Conservation (phyloP, 2,113 vertebrate genomes). For the Nicator chloris region DNA sequence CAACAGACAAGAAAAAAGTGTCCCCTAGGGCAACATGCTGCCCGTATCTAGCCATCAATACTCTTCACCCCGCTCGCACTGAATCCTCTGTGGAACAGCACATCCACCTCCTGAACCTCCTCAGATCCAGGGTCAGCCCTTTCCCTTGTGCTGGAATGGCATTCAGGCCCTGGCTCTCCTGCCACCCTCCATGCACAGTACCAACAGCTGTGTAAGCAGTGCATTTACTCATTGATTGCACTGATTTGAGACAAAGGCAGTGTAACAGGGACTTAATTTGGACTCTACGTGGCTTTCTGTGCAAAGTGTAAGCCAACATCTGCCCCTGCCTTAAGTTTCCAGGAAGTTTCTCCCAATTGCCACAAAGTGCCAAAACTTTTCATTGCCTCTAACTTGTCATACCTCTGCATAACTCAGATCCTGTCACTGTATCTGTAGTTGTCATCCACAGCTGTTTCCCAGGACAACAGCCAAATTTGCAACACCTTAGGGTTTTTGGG, state of each 20-base stretch:
- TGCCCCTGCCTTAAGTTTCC: not conserved
- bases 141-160: not conserved
- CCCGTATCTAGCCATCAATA: conserved; percentile 23
- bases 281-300: not conserved
- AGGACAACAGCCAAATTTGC: not conserved
- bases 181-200: not conserved
- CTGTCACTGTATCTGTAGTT: not conserved
- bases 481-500: not conserved
- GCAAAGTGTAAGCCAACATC: not conserved
- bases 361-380: not conserved
- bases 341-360: not conserved
- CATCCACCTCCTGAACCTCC: not conserved
- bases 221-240: not conserved
- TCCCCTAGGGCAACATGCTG: not conserved
- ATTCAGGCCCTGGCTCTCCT: not conserved
- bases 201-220: not conserved
- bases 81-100: not conserved
- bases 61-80: not conserved
- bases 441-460: not conserved
- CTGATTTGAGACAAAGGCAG: not conserved
- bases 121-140: not conserved
- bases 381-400: not conserved
- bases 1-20: conserved; percentile 21
- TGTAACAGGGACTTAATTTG: not conserved
- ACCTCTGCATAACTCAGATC: not conserved